phyloP scores from a whole-genome alignment of 2,113 vertebrate genomes.

The Anolis carolinensis region DNA sequence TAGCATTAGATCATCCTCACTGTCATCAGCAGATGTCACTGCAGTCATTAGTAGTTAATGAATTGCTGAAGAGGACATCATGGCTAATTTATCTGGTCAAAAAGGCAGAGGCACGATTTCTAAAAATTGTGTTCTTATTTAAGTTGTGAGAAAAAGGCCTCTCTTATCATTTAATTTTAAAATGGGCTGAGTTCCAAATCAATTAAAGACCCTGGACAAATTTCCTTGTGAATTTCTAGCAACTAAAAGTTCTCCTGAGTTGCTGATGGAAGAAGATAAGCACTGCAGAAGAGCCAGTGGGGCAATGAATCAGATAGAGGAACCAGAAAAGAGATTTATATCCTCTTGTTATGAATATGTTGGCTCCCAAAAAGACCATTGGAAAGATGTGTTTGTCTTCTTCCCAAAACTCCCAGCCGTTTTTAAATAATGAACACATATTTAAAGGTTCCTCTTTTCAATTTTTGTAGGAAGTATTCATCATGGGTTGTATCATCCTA shows the following conservation, averaged over 20 bases:
- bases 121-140: slow-evolving; percentile 62
- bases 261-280: slow-evolving; percentile 51
- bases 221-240: slow-evolving; percentile 62
- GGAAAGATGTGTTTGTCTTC: slow-evolving; percentile 63
- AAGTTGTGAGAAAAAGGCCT: slow-evolving; percentile 60
- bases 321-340: slow-evolving; percentile 56
- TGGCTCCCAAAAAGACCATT: slow-evolving; percentile 54
- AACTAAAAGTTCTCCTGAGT: slow-evolving; percentile 55
- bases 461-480: slow-evolving; percentile 33
- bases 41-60: slow-evolving; percentile 75
- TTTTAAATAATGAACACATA: slow-evolving; percentile 62
- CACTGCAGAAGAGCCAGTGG: slow-evolving; percentile 30
- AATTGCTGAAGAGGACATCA: slow-evolving; percentile 74
- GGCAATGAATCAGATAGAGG: slow-evolving; percentile 58
- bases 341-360: slow-evolving; percentile 60
- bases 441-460: slow-evolving; percentile 55
- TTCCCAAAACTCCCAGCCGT: slow-evolving; percentile 45
- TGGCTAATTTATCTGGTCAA: slow-evolving; percentile 74
- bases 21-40: slow-evolving; percentile 79
- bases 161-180: slow-evolving; percentile 73
- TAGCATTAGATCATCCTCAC: slow-evolving; percentile 71
- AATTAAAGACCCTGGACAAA: slow-evolving; percentile 64
- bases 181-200: slow-evolving; percentile 70
- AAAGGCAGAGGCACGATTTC: slow-evolving; percentile 67
- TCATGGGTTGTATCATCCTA: not conserved